Evolutionary conservation across 2,113 vertebrate genomes (phyloP).

Genomic region (Furnarius figulus): DNA sequence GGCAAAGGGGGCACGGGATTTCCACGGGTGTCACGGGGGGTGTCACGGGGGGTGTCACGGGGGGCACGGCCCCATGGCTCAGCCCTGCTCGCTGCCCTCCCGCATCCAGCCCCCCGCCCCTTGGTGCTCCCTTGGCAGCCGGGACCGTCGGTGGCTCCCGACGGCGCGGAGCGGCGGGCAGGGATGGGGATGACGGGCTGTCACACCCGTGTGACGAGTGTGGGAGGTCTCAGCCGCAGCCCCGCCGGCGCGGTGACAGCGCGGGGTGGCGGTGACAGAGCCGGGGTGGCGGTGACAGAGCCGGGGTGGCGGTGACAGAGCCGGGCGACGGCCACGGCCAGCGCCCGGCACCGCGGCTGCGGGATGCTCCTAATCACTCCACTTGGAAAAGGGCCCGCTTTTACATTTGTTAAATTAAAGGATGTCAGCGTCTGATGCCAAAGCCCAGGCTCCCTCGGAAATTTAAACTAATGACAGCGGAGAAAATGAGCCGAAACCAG

Average conservation of each 20-base stretch:
- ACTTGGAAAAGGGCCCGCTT: slow-evolving; percentile 31
- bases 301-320: background rate
- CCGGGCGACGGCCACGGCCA: background rate
- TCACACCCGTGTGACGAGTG: slow-evolving; percentile 24
- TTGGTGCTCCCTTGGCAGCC: background rate
- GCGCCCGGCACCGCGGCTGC: background rate
- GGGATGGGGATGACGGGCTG: background rate
- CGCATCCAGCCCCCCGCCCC: background rate
- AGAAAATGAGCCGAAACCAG: slow-evolving; percentile 38
- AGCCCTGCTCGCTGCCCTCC: background rate
- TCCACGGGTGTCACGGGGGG: fast-evolving
- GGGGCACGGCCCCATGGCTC: background rate
- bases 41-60: background rate
- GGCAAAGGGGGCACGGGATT: background rate
- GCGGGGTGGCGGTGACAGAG: background rate
- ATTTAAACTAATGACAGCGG: slow-evolving; percentile 23
- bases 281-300: background rate
- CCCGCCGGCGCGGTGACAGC: background rate
- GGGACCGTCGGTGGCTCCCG: background rate
- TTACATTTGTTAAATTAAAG: slow-evolving; percentile 53
- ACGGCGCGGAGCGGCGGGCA: background rate
- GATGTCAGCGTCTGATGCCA: background rate
- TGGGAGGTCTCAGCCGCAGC: slow-evolving; percentile 31
- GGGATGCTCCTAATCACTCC: background rate
- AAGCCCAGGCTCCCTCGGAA: slow-evolving; percentile 30